Conservation (phyloP, 2,113 vertebrate species). For the Polyodon spathula region DNA sequence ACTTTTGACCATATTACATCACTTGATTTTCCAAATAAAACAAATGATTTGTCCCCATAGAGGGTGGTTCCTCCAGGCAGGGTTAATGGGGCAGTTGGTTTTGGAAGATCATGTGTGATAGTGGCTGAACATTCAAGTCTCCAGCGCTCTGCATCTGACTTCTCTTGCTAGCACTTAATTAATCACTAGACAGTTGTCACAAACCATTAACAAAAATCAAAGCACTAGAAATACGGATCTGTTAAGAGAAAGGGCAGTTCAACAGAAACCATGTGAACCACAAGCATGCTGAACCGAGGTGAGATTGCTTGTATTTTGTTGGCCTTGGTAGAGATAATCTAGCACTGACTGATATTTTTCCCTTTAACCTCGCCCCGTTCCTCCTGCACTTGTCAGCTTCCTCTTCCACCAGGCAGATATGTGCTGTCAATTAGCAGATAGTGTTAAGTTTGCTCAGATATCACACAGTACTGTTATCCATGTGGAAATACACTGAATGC, state of each 20-base stretch:
- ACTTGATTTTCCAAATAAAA: no score
- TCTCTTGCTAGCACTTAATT: conserved; percentile 40
- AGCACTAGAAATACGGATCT: conserved; percentile 24
- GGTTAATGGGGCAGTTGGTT: conserved; percentile 17
- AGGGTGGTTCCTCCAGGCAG: no score
- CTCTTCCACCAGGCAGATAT: conserved; percentile 49
- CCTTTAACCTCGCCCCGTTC: conserved; percentile 55
- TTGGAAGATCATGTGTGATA: conserved; percentile 2
- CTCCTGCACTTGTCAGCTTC: conserved; percentile 53
- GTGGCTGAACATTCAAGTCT: conserved; percentile 14
- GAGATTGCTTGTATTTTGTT: conserved; percentile 44
- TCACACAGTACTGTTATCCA: conserved; percentile 44
- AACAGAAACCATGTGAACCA: conserved; percentile 35
- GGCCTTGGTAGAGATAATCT: conserved; percentile 50
- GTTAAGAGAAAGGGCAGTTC: conserved; percentile 15
- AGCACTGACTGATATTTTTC: conserved; percentile 63
- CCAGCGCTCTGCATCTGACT: conserved; percentile 33
- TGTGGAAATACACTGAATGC: conserved; percentile 48
- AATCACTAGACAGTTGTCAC: conserved; percentile 37
- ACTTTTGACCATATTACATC: no score
- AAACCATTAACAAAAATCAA: conserved; percentile 33
- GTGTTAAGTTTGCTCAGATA: conserved; percentile 48
- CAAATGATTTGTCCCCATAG: no score
- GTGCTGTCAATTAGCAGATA: conserved; percentile 68
- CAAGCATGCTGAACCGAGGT: conserved; percentile 46